phyloP scores from a whole-genome alignment of 2,888 invertebrate species.

The Hypercompe scribonia region DNA sequence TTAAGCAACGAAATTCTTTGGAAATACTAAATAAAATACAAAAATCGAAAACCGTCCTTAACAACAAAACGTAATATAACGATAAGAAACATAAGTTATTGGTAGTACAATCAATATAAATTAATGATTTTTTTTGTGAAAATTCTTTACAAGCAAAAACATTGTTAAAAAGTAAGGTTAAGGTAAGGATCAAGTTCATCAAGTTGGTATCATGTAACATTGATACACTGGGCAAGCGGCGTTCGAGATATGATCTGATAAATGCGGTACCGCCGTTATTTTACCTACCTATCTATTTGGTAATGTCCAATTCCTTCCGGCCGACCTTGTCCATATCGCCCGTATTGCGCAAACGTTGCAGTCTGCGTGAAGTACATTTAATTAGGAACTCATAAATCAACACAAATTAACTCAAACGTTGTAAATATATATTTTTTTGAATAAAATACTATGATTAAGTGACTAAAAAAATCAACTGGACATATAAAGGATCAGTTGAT shows the following conservation, averaged over 20 bases:
- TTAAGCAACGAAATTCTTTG: background rate
- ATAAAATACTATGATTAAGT: background rate
- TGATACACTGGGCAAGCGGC: constrained; percentile 43
- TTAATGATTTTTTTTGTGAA: background rate
- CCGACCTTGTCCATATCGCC: constrained; percentile 72
- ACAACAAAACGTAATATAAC: background rate
- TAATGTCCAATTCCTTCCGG: constrained; percentile 79
- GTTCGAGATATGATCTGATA: constrained; percentile 73
- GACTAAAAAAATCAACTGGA: no score
- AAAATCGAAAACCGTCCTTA: background rate
- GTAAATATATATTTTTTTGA: background rate
- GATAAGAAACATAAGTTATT: background rate
- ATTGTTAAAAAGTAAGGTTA: background rate
- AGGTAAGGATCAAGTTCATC: constrained; percentile 66
- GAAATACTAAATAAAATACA: background rate
- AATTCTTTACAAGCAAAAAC: background rate
- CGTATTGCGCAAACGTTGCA: constrained; percentile 51
- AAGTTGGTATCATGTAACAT: constrained; percentile 62
- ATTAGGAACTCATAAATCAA: background rate
- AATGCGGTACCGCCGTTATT: constrained; percentile 66
- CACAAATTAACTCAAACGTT: background rate
- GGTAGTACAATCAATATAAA: background rate
- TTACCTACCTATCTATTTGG: constrained; percentile 75
- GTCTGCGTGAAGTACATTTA: constrained; percentile 29
- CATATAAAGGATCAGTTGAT: no score